A percentile compares a stretch with the other conserved stretches of the same genome.
Conservation (phyloP, 1,140 invertebrate genomes). For the Liolophura sinensis region DNA sequence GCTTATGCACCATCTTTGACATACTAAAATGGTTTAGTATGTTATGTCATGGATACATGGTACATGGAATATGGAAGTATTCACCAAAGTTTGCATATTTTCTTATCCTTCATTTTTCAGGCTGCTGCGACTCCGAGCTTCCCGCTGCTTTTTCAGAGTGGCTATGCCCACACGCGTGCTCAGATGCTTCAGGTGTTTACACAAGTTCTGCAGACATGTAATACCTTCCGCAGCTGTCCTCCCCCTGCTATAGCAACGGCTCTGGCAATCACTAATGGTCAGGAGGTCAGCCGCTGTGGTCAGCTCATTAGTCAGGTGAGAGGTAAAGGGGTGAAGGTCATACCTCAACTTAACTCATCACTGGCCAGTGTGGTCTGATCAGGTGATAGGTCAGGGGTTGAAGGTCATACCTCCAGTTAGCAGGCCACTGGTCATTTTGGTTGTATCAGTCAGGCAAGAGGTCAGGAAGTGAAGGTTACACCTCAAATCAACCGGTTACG, state of each 20-base stretch:
- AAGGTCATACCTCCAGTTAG: too few relatives aligned
- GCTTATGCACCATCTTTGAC: too few relatives aligned
- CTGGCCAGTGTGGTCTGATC: neutral
- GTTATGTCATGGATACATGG: too few relatives aligned
- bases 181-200: constrained; percentile 78
- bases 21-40: too few relatives aligned
- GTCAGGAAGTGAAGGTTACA: too few relatives aligned
- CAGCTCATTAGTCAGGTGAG: constrained; percentile 74
- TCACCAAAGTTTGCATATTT: too few relatives aligned
- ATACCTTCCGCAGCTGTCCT: constrained; percentile 82
- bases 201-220: constrained; percentile 66
- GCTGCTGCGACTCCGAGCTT: constrained; percentile 71
- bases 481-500: too few relatives aligned
- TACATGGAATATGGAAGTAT: too few relatives aligned
- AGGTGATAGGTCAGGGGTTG: neutral
- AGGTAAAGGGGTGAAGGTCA: neutral
- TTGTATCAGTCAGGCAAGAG: too few relatives aligned
- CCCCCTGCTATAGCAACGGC: constrained; percentile 88
- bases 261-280: constrained; percentile 75
- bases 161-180: constrained; percentile 74
- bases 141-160: constrained; percentile 76
- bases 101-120: constrained; percentile 48
- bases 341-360: neutral
- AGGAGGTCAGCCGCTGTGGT: constrained; percentile 81
- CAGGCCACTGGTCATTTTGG: too few relatives aligned